A percentile compares a stretch with the other conserved stretches of the same genome.
Conservation (phyloP, 2,888 invertebrate genomes). For the Drosophila vallismaia region DNA sequence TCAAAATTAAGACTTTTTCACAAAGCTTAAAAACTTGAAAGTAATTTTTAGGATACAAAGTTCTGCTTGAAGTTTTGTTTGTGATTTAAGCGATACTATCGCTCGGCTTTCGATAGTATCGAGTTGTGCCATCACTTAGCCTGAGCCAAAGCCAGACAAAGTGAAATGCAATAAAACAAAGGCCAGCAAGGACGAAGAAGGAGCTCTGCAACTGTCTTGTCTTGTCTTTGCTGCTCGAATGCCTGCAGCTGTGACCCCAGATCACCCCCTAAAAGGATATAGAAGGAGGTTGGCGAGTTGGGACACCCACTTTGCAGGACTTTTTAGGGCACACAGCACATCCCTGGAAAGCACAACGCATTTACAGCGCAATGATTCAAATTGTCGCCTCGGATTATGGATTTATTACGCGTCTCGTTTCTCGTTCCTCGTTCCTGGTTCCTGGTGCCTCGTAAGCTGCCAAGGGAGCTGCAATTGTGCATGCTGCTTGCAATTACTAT, state of each 20-base stretch:
- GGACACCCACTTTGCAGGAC: background rate
- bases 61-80: background rate
- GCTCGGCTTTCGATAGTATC: background rate
- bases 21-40: too few relatives aligned
- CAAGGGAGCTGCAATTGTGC: conserved; percentile 73
- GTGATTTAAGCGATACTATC: background rate
- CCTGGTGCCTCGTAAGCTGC: conserved; percentile 71
- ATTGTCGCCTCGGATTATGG: conserved; percentile 79
- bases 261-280: background rate
- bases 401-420: conserved; percentile 78
- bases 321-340: background rate
- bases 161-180: conserved; percentile 76
- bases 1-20: too few relatives aligned
- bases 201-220: conserved; percentile 61
- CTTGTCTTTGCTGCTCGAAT: conserved; percentile 49
- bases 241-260: conserved; percentile 46
- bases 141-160: conserved; percentile 64
- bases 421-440: conserved; percentile 47
- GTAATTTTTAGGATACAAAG: background rate
- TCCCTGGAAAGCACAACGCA: conserved; percentile 36
- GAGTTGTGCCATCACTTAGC: background rate
- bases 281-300: background rate
- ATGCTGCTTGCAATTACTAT: conserved; percentile 76
- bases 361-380: conserved; percentile 76
- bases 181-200: conserved; percentile 27